Percentiles rank a stretch among this genome's conserved stretches.
Conservation (phyloP, 2,797 vertebrate genomes). For the Karalla daura region DNA sequence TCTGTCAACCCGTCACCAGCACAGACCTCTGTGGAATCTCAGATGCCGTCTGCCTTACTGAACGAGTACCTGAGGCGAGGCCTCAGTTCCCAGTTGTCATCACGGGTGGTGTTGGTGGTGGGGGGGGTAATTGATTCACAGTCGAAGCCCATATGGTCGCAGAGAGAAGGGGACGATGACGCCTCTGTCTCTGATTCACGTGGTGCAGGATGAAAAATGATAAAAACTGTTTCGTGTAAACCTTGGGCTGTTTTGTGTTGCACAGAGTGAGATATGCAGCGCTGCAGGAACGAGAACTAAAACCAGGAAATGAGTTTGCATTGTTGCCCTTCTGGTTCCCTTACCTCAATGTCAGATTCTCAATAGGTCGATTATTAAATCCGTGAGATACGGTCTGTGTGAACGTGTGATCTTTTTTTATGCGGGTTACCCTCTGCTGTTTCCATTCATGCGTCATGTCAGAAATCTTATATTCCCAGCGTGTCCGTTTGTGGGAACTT, state of each 20-base stretch:
- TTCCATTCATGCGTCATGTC: too few species aligned
- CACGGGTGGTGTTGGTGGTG: too few species aligned
- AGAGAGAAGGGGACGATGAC: constrained; percentile 31
- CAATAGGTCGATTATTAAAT: too few species aligned
- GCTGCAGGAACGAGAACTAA: too few species aligned
- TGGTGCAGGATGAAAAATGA: constrained; percentile 12
- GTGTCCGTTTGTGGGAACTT: too few species aligned
- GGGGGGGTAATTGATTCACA: constrained; percentile 55
- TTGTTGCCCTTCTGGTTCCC: neutral
- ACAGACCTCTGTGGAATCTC: constrained; percentile 57
- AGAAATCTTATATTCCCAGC: too few species aligned
- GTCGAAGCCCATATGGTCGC: constrained; percentile 29
- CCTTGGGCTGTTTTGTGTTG: constrained; percentile 17
- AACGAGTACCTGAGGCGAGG: constrained; percentile 52
- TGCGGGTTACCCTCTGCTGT: too few species aligned
- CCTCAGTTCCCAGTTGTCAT: constrained; percentile 52
- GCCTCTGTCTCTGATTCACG: constrained; percentile 28
- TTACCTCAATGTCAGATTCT: too few species aligned
- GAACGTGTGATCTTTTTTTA: too few species aligned
- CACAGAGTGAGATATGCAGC: neutral
- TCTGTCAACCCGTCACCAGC: constrained; percentile 21
- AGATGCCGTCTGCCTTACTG: constrained; percentile 50
- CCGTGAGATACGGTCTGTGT: too few species aligned
- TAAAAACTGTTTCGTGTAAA: too few species aligned
- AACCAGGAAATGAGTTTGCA: too few species aligned